These are phyloP conservation scores for Phrynocephalus guinanensis DNA, from an alignment of 2,797 vertebrate species.

Conservation along the genomic window DNA sequence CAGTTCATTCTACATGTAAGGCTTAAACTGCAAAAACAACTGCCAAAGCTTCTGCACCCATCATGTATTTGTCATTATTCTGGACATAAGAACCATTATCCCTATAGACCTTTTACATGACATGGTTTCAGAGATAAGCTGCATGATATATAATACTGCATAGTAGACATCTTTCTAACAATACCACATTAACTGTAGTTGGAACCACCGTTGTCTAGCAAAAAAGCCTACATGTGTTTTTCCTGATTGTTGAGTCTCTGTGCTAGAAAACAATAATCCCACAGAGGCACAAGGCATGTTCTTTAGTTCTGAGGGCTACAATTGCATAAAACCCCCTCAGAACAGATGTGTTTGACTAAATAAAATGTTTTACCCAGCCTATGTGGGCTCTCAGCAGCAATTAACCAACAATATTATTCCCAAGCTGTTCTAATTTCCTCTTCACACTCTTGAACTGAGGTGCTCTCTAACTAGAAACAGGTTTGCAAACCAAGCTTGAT, in stretches of 20 bases:
- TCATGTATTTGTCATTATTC: neutral
- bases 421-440: conserved; percentile 52
- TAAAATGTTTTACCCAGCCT: conserved; percentile 33
- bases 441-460: conserved; percentile 46
- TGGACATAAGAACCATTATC: neutral
- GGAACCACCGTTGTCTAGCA: neutral
- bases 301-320: neutral
- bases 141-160: neutral
- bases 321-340: conserved; percentile 12
- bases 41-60: neutral
- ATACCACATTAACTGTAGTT: neutral
- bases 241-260: neutral
- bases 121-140: neutral
- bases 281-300: neutral
- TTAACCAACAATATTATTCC: conserved; percentile 42
- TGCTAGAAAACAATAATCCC: neutral
- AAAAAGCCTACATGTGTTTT: neutral
- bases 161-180: neutral
- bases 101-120: neutral
- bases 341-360: neutral
- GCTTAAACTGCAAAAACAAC: neutral
- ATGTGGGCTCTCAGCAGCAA: conserved; percentile 22
- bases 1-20: neutral
- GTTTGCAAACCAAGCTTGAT: conserved; percentile 28
- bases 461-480: conserved; percentile 62